phyloP scores from a whole-genome alignment of 2,888 invertebrate species.

The Philonicus albiceps region DNA sequence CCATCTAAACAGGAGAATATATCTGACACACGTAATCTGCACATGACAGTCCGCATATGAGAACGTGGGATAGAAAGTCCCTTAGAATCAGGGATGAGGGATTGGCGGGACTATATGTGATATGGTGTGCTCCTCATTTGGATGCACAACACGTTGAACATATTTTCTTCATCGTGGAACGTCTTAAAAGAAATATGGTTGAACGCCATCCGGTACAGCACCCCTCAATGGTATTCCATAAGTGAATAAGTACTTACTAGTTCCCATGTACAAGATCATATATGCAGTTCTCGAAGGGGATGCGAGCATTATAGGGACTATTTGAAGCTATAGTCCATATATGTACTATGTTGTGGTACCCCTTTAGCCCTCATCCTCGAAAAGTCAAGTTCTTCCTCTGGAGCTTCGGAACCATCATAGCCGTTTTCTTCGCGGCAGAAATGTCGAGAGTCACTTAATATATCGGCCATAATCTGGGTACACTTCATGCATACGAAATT shows the following conservation, averaged over 20 bases:
- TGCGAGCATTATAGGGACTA: neutral
- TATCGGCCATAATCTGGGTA: constrained; percentile 39
- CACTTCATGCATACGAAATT: constrained; percentile 38
- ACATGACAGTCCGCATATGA: constrained; percentile 39
- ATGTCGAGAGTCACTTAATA: constrained; percentile 39
- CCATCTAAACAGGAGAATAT: constrained; percentile 8
- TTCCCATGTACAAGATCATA: neutral
- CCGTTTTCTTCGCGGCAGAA: constrained; percentile 6
- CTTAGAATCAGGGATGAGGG: neutral
- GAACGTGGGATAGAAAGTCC: constrained; percentile 19
- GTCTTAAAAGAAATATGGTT: constrained; percentile 36
- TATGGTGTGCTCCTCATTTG: neutral
- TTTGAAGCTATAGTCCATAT: neutral
- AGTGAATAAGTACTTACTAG: constrained; percentile 22
- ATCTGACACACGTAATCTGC: constrained; percentile 34
- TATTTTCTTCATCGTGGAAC: constrained; percentile 40
- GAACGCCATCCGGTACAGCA: neutral
- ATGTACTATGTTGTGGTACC: neutral
- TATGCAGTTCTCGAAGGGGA: neutral
- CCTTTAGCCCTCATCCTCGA: neutral
- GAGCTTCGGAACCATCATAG: neutral
- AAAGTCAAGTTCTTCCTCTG: neutral
- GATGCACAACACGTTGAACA: constrained; percentile 33
- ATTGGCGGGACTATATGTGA: neutral
- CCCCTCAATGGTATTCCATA: constrained; percentile 7